Evolutionary conservation across 2,797 vertebrate genomes (phyloP).

Genomic region (Menidia menidia): DNA sequence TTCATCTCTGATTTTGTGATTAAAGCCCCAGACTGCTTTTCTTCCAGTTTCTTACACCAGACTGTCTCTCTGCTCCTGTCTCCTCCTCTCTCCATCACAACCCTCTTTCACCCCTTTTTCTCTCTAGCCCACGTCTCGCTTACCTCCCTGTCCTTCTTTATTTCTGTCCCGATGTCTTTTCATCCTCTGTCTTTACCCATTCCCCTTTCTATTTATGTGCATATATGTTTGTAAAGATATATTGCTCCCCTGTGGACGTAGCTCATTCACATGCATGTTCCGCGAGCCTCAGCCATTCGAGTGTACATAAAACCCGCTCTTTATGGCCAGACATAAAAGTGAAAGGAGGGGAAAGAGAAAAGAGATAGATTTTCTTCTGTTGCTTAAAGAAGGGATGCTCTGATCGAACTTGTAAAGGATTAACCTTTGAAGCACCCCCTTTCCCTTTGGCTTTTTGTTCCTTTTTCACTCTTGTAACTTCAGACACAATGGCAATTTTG

Average conservation of each 20-base stretch:
- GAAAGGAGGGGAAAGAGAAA: conserved; percentile 64
- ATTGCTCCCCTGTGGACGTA: conserved; percentile 70
- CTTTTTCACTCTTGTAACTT: conserved; percentile 60
- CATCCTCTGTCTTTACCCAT: conserved; percentile 36
- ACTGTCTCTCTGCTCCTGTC: conserved; percentile 48
- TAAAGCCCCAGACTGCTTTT: conserved; percentile 67
- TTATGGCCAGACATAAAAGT: conserved; percentile 83
- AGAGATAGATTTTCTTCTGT: conserved; percentile 76
- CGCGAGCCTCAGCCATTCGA: conserved; percentile 79
- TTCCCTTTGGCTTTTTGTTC: conserved; percentile 66
- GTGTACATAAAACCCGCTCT: conserved; percentile 83
- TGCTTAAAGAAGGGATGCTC: conserved; percentile 74
- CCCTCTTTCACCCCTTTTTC: conserved; percentile 36
- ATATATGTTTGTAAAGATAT: conserved; percentile 79
- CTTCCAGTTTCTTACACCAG: conserved; percentile 46
- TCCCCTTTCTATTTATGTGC: conserved; percentile 47
- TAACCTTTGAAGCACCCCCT: conserved; percentile 73
- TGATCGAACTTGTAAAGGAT: conserved; percentile 78
- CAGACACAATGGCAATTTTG: conserved; percentile 71
- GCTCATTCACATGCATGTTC: conserved; percentile 84
- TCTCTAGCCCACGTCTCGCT: conserved; percentile 41
- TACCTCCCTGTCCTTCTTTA: conserved; percentile 47
- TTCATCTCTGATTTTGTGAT: conserved; percentile 76
- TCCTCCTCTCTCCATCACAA: conserved; percentile 42
- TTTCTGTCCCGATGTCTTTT: conserved; percentile 48